Conservation (phyloP, 1,140 invertebrate genomes). For the Platyura marginata region DNA sequence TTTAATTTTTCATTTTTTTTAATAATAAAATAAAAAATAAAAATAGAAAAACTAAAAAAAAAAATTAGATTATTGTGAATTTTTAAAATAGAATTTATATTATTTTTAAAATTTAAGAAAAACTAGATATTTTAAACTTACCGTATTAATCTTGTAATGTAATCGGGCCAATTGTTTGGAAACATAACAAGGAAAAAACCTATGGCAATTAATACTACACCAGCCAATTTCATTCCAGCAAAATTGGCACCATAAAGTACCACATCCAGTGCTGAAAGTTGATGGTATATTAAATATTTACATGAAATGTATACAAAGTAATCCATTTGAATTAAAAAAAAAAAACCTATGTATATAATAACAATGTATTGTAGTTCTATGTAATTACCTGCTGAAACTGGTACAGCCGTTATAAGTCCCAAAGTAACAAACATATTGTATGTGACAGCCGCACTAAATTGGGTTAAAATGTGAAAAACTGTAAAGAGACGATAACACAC, state of each 20-base stretch:
- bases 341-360: no score
- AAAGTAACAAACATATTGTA: constrained; percentile 87
- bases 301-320: no score
- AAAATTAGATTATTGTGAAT: no score
- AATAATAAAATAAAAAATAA: not conserved
- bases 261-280: constrained; percentile 66
- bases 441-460: constrained; percentile 76
- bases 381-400: constrained; percentile 69
- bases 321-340: no score
- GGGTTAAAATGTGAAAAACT: constrained; percentile 80
- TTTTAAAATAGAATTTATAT: no score
- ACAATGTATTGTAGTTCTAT: no score
- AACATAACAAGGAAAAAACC: constrained; percentile 89
- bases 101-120: not conserved
- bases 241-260: constrained; percentile 69
- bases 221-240: constrained; percentile 84
- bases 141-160: constrained; percentile 73
- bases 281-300: no score
- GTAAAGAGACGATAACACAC: no score
- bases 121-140: constrained; percentile 23
- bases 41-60: no score
- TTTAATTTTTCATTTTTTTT: not conserved
- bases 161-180: constrained; percentile 89
- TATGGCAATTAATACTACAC: constrained; percentile 74
- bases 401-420: constrained; percentile 77